A percentile compares a stretch with the other conserved stretches of the same genome.
phyloP scores from a whole-genome alignment of 2,888 invertebrate species.

The Caprella mutica region DNA sequence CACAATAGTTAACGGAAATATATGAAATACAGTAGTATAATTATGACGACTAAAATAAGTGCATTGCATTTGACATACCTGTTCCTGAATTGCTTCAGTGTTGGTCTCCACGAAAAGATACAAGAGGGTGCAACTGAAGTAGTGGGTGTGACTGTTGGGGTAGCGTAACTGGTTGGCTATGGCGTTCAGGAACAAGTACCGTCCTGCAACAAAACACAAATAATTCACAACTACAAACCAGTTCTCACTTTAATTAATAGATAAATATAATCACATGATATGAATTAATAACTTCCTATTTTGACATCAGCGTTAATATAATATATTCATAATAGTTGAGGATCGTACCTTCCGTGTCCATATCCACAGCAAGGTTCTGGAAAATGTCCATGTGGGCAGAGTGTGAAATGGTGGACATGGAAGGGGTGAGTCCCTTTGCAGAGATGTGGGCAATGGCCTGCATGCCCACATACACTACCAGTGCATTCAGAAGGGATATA shows the following conservation, averaged over 20 bases:
- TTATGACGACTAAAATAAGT: too few relatives aligned
- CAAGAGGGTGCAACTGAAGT: constrained; percentile 93
- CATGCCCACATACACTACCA: constrained; percentile 93
- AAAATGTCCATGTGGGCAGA: constrained; percentile 99
- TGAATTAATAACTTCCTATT: not conserved
- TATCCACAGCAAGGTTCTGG: constrained; percentile 94
- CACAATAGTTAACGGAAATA: too few relatives aligned
- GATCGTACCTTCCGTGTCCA: constrained; percentile 81
- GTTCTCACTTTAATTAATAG: not conserved
- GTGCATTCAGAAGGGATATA: constrained; percentile 89
- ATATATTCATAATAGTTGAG: constrained; percentile 23
- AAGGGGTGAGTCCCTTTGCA: constrained; percentile 79
- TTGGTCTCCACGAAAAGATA: constrained; percentile 97
- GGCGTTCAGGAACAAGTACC: constrained; percentile 93
- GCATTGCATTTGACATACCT: too few relatives aligned
- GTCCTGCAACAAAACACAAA: constrained; percentile 39
- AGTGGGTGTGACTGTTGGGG: constrained; percentile 99
- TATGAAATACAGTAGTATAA: too few relatives aligned
- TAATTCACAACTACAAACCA: not conserved
- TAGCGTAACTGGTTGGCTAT: constrained; percentile 97
- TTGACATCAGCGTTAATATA: not conserved
- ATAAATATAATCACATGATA: not conserved
- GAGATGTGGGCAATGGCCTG: constrained; percentile 88
- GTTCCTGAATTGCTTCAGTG: constrained; percentile 94
- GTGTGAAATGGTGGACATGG: constrained; percentile 95